Conservation (phyloP, 2,888 invertebrate genomes). For the Polyommatus icarus region DNA sequence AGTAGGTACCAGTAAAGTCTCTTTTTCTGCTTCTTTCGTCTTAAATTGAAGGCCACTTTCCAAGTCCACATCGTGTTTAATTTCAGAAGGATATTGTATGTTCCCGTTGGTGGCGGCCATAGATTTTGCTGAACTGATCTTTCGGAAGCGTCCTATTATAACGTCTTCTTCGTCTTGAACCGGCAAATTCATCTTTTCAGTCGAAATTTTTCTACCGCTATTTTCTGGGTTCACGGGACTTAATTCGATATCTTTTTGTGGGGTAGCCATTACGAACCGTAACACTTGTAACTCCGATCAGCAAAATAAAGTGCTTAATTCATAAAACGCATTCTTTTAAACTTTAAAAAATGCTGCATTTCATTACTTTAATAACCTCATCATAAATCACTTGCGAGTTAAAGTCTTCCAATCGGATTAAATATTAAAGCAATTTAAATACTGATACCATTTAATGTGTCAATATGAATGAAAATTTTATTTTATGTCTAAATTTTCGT, state of each 20-base stretch:
- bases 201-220: slow-evolving; percentile 44
- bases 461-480: neutral
- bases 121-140: slow-evolving; percentile 77
- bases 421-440: neutral
- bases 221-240: slow-evolving; percentile 61
- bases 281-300: neutral
- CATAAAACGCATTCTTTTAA: slow-evolving; percentile 38
- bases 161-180: slow-evolving; percentile 71
- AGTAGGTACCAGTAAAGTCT: slow-evolving; percentile 54
- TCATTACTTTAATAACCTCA: neutral
- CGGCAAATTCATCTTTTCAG: slow-evolving; percentile 53
- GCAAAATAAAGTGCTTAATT: slow-evolving; percentile 40
- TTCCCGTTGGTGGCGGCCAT: slow-evolving; percentile 78
- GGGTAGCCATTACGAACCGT: slow-evolving; percentile 55
- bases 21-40: slow-evolving; percentile 57
- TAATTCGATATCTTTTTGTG: slow-evolving; percentile 70
- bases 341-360: neutral
- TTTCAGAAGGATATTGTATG: slow-evolving; percentile 67
- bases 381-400: neutral
- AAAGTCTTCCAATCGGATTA: neutral
- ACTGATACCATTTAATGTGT: neutral
- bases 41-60: slow-evolving; percentile 68
- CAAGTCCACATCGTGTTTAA: slow-evolving; percentile 56
- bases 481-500: neutral
- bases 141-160: slow-evolving; percentile 74